Conservation (phyloP, 2,888 invertebrate species). For the Palloptera scutellata region DNA sequence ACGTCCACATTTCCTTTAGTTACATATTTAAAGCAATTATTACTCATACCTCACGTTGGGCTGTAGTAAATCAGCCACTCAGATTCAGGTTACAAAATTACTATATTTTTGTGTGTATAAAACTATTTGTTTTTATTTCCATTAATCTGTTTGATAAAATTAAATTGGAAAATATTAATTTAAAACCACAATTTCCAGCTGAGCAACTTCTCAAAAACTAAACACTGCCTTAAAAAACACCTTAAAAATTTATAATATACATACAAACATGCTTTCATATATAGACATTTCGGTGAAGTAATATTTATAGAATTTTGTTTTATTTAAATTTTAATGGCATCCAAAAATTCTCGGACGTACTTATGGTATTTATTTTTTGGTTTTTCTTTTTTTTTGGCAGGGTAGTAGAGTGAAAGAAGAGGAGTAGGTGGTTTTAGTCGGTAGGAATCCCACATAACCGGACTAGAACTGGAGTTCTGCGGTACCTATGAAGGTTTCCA, state of each 20-base stretch:
- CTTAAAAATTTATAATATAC: not conserved
- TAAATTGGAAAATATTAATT: not conserved
- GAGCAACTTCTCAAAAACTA: not conserved
- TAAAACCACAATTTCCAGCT: slow-evolving; percentile 27
- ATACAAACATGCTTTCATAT: not conserved
- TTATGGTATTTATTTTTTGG: no score
- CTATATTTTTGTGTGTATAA: no score
- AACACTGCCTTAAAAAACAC: not conserved
- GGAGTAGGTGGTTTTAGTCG: no score
- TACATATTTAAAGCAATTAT: not conserved
- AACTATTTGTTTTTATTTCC: slow-evolving; percentile 14
- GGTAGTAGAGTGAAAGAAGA: no score
- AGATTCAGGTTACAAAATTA: not conserved
- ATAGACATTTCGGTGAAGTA: not conserved
- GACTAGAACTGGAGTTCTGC: no score
- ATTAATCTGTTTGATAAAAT: slow-evolving; percentile 23
- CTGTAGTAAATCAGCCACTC: not conserved
- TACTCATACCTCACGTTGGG: not conserved
- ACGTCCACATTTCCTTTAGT: not conserved
- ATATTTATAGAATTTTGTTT: no score
- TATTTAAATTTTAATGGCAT: no score
- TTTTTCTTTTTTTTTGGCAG: no score
- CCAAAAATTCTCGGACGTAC: no score
- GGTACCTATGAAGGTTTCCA: no score
- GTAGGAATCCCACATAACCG: no score